Percentiles rank a stretch among this genome's conserved stretches.
Conservation (phyloP, 2,113 vertebrate genomes). For the Thamnophis sirtalis region DNA sequence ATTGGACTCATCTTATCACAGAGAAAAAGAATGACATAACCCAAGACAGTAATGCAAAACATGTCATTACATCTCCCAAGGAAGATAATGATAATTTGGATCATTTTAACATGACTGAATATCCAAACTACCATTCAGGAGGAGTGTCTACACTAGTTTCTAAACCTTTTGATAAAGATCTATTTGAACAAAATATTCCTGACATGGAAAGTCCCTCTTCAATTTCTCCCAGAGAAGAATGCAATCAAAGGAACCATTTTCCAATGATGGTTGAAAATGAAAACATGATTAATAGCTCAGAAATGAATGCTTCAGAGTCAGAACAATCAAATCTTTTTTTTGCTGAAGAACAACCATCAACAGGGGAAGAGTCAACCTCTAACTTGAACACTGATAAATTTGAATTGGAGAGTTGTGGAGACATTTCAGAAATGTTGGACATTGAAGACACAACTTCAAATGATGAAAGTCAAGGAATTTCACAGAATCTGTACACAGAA, state of each 20-base stretch:
- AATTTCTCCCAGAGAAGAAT: conserved; percentile 31
- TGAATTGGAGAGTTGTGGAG: conserved; percentile 20
- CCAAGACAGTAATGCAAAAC: conserved; percentile 16
- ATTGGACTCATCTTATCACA: conserved; percentile 9
- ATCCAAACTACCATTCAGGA: background rate
- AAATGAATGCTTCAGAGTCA: conserved; percentile 8
- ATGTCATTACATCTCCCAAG: conserved; percentile 34
- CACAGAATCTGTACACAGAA: conserved; percentile 28
- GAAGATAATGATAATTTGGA: conserved; percentile 32
- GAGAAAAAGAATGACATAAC: conserved; percentile 13
- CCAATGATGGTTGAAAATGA: conserved; percentile 14
- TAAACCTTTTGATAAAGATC: background rate
- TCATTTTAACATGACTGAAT: conserved; percentile 17
- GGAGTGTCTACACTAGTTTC: conserved; percentile 16
- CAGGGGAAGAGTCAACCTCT: background rate
- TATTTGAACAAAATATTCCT: background rate
- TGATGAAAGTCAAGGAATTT: conserved; percentile 18
- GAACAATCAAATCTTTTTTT: conserved; percentile 26
- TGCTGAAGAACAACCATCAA: conserved; percentile 2
- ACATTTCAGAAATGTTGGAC: conserved; percentile 20
- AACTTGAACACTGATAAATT: conserved; percentile 2
- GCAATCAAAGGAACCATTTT: conserved; percentile 41
- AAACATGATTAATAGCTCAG: conserved; percentile 12
- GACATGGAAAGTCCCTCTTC: background rate
- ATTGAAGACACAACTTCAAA: conserved; percentile 7